Evolutionary conservation across 2,113 vertebrate species (phyloP).

Genomic region (human (Homo sapiens)): GRCh38 chr14:73166001-73166500

Average conservation of each 20-base stretch:
- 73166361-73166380: not conserved
- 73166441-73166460: constrained; percentile 4
- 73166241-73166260: not conserved
- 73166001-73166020: too few species aligned
- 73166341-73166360: constrained; percentile 11
- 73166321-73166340: not conserved
- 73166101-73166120: not conserved
- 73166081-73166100: not conserved
- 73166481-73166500: not conserved
- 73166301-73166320: not conserved
- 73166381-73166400: constrained; percentile 41
- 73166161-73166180: not conserved
- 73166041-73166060: too few species aligned
- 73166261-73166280: not conserved
- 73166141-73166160: not conserved
- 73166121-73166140: not conserved
- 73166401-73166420: constrained; percentile 17
- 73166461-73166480: not conserved
- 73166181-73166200: not conserved
- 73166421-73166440: not conserved
- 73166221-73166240: constrained; percentile 27
- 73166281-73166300: not conserved
- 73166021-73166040: too few species aligned
- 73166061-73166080: too few species aligned
- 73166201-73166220: constrained; percentile 20